Evolutionary conservation across 2,888 invertebrate species (phyloP).

Genomic region (Rhagonycha fulva): DNA sequence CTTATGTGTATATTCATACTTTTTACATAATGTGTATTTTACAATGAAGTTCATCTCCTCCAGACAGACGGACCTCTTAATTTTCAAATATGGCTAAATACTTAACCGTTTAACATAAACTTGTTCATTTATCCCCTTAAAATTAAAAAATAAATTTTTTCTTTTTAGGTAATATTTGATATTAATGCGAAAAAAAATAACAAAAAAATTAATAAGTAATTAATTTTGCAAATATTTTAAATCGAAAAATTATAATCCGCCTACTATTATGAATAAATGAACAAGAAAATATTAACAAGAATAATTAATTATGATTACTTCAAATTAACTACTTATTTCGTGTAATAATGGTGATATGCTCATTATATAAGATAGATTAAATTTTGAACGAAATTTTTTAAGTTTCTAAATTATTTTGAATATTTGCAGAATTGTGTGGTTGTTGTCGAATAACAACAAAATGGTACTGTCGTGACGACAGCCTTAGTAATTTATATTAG

Average conservation of each 20-base stretch:
- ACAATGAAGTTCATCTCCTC: conserved; percentile 2
- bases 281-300: neutral
- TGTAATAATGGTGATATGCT: neutral
- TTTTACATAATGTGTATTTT: conserved; percentile 25
- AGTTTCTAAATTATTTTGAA: conserved; percentile 11
- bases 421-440: conserved; percentile 35
- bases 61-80: conserved; percentile 2
- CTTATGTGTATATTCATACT: conserved; percentile 27
- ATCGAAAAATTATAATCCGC: neutral
- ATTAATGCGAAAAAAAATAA: neutral
- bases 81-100: neutral
- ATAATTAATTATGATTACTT: neutral
- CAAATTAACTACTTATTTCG: neutral
- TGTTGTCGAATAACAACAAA: conserved; percentile 46
- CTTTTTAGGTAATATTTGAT: neutral
- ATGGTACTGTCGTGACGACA: conserved; percentile 45
- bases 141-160: neutral
- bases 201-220: neutral
- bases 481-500: conserved; percentile 37
- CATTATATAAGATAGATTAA: conserved; percentile 7
- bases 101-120: neutral
- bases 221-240: neutral
- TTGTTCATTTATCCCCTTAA: neutral
- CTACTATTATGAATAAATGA: neutral
- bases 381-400: conserved; percentile 16